Percentiles rank a stretch among this genome's conserved stretches.
These are phyloP conservation scores for Hormiphora californensis DNA, from an alignment of 37 sponge, comb jelly and placozoan species.

Conservation along the genomic window DNA sequence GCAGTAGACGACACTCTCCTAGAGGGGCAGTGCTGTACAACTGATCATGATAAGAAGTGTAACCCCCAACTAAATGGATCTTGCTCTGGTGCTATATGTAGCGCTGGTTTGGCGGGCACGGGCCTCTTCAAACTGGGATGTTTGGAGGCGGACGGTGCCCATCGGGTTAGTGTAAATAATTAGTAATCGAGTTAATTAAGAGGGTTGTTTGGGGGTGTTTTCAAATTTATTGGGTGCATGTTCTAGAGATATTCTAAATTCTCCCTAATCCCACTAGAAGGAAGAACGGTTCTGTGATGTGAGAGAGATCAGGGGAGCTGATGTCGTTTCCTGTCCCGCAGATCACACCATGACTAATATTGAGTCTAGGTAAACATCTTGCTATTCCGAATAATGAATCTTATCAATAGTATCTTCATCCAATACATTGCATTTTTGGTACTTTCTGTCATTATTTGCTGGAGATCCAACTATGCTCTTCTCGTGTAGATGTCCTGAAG, in stretches of 20 bases:
- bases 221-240: not conserved
- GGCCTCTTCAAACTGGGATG: constrained; percentile 43
- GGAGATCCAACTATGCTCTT: not conserved
- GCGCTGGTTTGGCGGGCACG: constrained; percentile 26
- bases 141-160: not conserved
- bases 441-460: not conserved
- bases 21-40: not conserved
- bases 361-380: not conserved
- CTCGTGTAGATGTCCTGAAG: not conserved
- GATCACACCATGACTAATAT: not conserved
- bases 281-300: not conserved
- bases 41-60: not conserved
- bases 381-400: too few species aligned
- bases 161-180: not conserved
- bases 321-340: constrained; percentile 13
- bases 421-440: not conserved
- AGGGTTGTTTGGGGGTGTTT: not conserved
- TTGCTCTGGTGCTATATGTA: constrained; percentile 24
- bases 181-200: not conserved
- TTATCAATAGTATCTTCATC: not conserved
- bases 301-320: constrained; percentile 8
- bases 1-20: not conserved
- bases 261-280: not conserved
- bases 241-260: not conserved
- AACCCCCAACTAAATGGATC: not conserved